These are phyloP conservation scores for Diplosoma virens DNA, from an alignment of 23 tunicate genomes.

Conservation along the genomic window DNA sequence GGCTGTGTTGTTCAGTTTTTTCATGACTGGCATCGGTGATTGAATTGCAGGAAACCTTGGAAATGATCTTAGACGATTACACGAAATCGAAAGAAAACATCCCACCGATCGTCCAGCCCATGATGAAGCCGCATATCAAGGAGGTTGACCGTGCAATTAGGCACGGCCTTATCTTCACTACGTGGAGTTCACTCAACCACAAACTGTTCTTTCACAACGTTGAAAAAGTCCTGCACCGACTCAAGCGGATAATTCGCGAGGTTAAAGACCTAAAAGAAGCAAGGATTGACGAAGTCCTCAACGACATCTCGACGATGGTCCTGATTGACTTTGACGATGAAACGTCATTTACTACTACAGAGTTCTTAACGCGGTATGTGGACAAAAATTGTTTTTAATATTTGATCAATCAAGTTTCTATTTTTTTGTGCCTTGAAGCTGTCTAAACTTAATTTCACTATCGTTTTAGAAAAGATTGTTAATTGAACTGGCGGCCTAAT, in stretches of 20 bases:
- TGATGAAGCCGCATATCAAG: conserved; percentile 87
- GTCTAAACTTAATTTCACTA: too few relatives aligned
- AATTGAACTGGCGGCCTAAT: too few relatives aligned
- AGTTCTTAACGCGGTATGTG: too few relatives aligned
- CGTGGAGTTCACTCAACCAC: conserved; percentile 97
- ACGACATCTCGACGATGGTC: conserved; percentile 71
- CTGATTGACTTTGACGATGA: conserved; percentile 75
- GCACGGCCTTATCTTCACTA: conserved; percentile 81
- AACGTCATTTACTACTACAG: conserved; percentile 40
- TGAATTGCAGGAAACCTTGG: conserved; percentile 56
- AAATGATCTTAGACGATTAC: conserved; percentile 58
- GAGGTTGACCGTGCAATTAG: conserved; percentile 71
- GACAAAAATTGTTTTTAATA: too few relatives aligned
- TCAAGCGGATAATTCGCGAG: conserved; percentile 79
- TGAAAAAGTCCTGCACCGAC: conserved; percentile 48
- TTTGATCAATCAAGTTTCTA: too few relatives aligned
- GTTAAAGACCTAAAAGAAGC: conserved; percentile 89
- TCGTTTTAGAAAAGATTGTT: too few relatives aligned
- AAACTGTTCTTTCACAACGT: conserved; percentile 81
- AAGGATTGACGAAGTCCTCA: conserved; percentile 71
- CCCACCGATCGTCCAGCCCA: conserved; percentile 68
- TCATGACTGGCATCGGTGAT: too few relatives aligned
- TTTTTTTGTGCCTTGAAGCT: too few relatives aligned
- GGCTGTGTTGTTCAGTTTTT: too few relatives aligned
- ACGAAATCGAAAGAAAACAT: conserved; percentile 70